Percentiles rank a stretch among this genome's conserved stretches.
phyloP scores from a whole-genome alignment of 2,888 invertebrate species.

The Hoplodrina blanda region DNA sequence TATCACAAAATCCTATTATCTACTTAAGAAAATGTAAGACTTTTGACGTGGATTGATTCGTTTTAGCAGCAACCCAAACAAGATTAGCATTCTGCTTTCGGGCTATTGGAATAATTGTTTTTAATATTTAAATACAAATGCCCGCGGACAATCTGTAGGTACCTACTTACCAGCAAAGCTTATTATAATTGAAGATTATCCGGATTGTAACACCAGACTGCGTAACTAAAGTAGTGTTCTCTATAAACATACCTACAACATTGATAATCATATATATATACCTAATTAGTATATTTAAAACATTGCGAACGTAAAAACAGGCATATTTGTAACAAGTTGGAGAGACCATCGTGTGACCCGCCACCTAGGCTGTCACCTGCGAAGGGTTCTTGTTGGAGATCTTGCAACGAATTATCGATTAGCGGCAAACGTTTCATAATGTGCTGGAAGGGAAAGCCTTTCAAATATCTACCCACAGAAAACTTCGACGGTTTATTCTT shows the following conservation, averaged over 20 bases:
- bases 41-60: too few species aligned
- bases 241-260: neutral
- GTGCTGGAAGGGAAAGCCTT: too few species aligned
- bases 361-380: too few species aligned
- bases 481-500: neutral
- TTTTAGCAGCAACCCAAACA: neutral
- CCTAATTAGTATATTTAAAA: too few species aligned
- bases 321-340: neutral
- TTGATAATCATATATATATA: constrained; percentile 13
- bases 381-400: neutral
- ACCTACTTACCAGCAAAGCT: constrained; percentile 3
- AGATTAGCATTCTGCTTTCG: constrained; percentile 14
- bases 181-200: constrained; percentile 44
- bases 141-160: neutral
- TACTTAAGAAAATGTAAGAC: too few species aligned
- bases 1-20: too few species aligned
- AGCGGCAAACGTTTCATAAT: neutral
- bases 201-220: constrained; percentile 12
- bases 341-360: too few species aligned
- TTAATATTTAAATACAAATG: constrained; percentile 36
- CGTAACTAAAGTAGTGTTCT: constrained; percentile 27
- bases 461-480: neutral
- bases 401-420: neutral
- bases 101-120: constrained; percentile 10
- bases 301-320: neutral